Conservation (phyloP, 2,888 invertebrate species). For the Habrosyne pyritoides region DNA sequence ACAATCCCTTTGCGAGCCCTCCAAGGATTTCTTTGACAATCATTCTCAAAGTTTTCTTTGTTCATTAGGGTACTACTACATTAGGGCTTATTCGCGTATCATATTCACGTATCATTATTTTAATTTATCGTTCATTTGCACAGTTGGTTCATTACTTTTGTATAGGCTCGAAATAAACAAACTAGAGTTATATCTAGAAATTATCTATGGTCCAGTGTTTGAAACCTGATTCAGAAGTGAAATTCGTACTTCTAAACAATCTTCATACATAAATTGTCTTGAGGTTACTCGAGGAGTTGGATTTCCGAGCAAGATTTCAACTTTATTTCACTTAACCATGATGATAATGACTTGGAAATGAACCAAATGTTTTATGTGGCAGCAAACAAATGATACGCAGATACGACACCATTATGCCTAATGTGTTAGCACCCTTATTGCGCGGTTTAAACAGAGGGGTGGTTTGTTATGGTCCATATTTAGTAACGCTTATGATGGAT, state of each 20-base stretch:
- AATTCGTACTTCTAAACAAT: too few relatives aligned
- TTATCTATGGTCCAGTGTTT: too few relatives aligned
- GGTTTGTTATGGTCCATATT: slow-evolving; percentile 2
- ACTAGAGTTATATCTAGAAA: background rate
- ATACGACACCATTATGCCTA: background rate
- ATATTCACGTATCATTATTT: background rate
- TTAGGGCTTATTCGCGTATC: background rate
- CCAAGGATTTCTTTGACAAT: slow-evolving; percentile 14
- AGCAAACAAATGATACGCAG: background rate
- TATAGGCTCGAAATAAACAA: background rate
- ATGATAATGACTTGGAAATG: background rate
- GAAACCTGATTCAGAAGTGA: too few relatives aligned
- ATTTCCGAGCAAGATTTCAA: background rate
- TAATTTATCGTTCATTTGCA: background rate
- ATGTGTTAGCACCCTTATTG: background rate
- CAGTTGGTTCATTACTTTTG: background rate
- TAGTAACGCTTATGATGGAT: slow-evolving; percentile 2
- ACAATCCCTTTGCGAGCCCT: slow-evolving; percentile 16
- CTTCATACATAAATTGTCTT: background rate
- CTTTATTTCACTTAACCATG: background rate
- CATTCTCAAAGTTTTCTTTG: slow-evolving; percentile 11
- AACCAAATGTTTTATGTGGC: background rate
- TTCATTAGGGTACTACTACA: slow-evolving; percentile 11
- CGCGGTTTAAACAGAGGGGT: background rate
- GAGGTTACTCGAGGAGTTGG: too few relatives aligned